Percentiles rank a stretch among this genome's conserved stretches.
Evolutionary conservation across 1,140 invertebrate genomes (phyloP).

Genomic region (Phenacoccus solenopsis): DNA sequence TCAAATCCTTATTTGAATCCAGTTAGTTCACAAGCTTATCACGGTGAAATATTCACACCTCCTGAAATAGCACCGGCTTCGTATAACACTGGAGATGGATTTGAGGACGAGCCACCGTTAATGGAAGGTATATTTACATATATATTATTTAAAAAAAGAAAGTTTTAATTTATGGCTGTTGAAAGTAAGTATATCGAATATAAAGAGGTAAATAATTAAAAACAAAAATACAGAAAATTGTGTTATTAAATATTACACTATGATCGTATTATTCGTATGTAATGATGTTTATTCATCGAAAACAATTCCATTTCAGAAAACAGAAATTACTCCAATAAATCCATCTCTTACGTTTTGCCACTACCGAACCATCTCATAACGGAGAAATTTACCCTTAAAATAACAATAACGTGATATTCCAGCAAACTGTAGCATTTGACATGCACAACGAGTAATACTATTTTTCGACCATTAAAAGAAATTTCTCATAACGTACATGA

Average conservation of each 20-base stretch:
- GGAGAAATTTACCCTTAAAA: neutral
- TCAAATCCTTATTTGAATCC: slow-evolving; percentile 1
- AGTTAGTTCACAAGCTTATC: neutral
- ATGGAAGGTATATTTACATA: neutral
- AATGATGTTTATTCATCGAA: neutral
- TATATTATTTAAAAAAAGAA: neutral
- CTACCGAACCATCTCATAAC: neutral
- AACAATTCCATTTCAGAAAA: neutral
- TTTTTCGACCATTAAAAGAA: neutral
- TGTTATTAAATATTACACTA: neutral
- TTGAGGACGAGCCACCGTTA: neutral
- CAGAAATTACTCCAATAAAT: neutral
- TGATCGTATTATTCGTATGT: neutral
- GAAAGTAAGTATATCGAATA: neutral
- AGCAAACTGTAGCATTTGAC: neutral
- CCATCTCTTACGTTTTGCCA: neutral
- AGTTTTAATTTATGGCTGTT: neutral
- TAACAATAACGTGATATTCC: neutral
- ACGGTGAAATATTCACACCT: neutral
- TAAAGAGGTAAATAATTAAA: neutral
- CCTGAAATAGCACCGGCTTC: neutral
- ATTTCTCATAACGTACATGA: slow-evolving; percentile 2
- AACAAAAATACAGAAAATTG: neutral
- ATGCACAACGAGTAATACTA: neutral
- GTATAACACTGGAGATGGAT: neutral